These are phyloP conservation scores for Vespertilio murinus DNA, from an alignment of 2,797 vertebrate species.

Conservation along the genomic window DNA sequence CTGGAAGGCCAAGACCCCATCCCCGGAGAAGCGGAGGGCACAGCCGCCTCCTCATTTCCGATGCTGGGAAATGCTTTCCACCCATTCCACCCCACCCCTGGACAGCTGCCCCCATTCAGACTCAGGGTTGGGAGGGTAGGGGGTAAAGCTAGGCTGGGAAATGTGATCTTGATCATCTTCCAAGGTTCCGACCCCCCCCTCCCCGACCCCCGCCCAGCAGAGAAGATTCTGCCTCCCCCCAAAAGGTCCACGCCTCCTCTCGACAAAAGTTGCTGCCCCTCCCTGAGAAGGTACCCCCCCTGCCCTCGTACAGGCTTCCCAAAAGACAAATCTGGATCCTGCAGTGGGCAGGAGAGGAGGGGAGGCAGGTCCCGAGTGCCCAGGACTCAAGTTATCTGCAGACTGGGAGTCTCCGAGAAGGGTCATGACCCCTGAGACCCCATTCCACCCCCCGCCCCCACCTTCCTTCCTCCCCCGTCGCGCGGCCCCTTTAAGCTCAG, in stretches of 20 bases:
- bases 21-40: constrained; percentile 42
- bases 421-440: constrained; percentile 67
- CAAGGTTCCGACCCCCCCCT: background rate
- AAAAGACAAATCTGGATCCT: constrained; percentile 59
- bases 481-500: constrained; percentile 74
- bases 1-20: constrained; percentile 67
- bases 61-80: constrained; percentile 61
- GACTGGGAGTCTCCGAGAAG: constrained; percentile 47
- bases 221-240: background rate
- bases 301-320: background rate
- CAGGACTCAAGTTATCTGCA: constrained; percentile 52
- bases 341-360: constrained; percentile 19
- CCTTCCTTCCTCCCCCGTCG: constrained; percentile 31
- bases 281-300: background rate
- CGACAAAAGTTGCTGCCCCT: constrained; percentile 47
- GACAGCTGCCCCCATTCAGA: constrained; percentile 65
- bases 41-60: constrained; percentile 71
- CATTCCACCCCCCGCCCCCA: background rate
- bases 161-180: constrained; percentile 7
- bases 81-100: constrained; percentile 64
- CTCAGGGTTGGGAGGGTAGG: background rate
- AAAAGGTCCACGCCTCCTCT: background rate
- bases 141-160: constrained; percentile 37
- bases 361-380: constrained; percentile 32
- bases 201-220: background rate